phyloP scores from a whole-genome alignment of 2,113 vertebrate genomes.

The Gopherus evgoodei region DNA sequence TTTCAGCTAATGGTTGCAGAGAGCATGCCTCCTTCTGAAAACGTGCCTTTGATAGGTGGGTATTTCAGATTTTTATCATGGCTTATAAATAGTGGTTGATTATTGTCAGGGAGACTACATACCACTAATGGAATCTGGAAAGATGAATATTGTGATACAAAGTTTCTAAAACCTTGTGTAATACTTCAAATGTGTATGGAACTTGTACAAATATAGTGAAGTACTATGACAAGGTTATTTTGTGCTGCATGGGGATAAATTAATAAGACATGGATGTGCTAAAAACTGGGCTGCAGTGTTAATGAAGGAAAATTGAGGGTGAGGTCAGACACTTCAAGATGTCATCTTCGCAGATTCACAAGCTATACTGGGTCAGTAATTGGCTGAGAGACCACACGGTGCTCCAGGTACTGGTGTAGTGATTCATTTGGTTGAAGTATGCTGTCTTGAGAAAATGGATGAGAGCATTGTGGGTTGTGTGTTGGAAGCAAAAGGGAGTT shows the following conservation, averaged over 20 bases:
- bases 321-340: background rate
- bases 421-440: background rate
- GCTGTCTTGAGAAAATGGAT: background rate
- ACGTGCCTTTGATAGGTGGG: slow-evolving; percentile 95
- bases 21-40: slow-evolving; percentile 98
- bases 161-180: background rate
- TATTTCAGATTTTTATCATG: background rate
- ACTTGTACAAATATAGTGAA: background rate
- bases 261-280: background rate
- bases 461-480: background rate
- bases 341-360: background rate
- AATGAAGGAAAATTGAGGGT: background rate
- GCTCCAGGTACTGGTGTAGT: background rate
- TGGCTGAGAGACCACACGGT: background rate
- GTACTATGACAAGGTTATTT: background rate
- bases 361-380: background rate
- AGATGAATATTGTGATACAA: background rate
- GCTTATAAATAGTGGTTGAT: background rate
- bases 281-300: background rate
- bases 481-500: background rate
- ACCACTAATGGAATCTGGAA: background rate
- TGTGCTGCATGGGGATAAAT: background rate
- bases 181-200: background rate
- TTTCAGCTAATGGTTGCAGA: slow-evolving; percentile 98
- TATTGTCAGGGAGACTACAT: background rate